Evolutionary conservation across 1,140 invertebrate species (phyloP), one percentile per base, ranked within the genome.

Genomic region (Cydia amplana): DNA sequence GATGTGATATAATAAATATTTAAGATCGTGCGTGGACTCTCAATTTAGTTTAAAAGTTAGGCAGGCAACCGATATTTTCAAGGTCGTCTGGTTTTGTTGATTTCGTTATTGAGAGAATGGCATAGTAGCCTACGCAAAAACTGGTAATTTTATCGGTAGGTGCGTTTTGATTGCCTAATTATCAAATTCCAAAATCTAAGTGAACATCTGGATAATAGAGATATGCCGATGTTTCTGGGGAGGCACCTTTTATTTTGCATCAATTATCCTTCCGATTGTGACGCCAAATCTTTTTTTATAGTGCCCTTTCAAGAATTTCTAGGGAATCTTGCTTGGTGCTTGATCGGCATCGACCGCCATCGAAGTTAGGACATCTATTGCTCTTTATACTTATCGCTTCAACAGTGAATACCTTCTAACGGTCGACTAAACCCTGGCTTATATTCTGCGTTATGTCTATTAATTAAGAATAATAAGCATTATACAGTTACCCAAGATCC

Each of bases 401-500:
- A 46, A 16, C 43, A 46, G 43, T 46, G 14, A 46, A 3, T 16
- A 4, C 36, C 9, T 40, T 10, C 36, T 10, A 2, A 40, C 36
- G 36, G 10, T 40, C 9, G 7, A 9, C 36, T 9, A 40, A 40
- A 7, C 36, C 36, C 36, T 40, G 7, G 1, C 36, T 40, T 40
- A 10, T 9, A 40, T 40, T 40, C 36, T 40, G 36, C 9, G 32
- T 36, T 25, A 28, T 28, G 28, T 28, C 28, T 28, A 36, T 36
- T 4, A 36, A 36, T 36, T 36, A 28, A 28, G 32, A 32, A 32
- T 14, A 46, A 46, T 12, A 51, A 16, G n/a, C 16, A 51, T 51
- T n/a, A 16, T 43, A 65, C 67, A 67, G 83, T 82, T 80, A 93
- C 93, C 92, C 91, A 89, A 91, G 89, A 80, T 93, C 92, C 93